Percentiles rank a stretch among this genome's conserved stretches.
These are phyloP conservation scores for Caenorhabditis afra DNA, from an alignment of 2,888 invertebrate genomes.

Conservation along the genomic window DNA sequence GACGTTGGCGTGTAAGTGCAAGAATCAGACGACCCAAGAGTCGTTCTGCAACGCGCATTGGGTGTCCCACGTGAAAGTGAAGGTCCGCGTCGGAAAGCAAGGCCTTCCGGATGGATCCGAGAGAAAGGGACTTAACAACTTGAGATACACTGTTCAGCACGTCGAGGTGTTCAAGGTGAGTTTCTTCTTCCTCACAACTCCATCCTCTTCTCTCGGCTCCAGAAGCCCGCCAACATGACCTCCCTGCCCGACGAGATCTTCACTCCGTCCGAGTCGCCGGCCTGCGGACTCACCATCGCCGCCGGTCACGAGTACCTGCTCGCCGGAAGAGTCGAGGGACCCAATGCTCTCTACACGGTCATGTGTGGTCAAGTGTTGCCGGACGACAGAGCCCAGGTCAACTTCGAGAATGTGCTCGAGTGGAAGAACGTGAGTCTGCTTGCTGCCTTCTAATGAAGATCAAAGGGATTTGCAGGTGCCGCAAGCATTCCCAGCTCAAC, in stretches of 20 bases:
- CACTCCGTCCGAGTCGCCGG: constrained; percentile 76
- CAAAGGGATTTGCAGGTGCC: constrained; percentile 34
- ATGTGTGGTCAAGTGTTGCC: constrained; percentile 66
- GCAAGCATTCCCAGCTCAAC: constrained; percentile 28
- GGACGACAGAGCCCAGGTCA: constrained; percentile 45
- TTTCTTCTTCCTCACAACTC: background rate
- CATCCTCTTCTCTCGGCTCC: constrained; percentile 4
- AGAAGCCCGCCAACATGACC: constrained; percentile 70
- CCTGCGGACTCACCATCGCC: constrained; percentile 76
- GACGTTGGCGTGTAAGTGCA: constrained; percentile 70
- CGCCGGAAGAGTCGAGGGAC: constrained; percentile 67
- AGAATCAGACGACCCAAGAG: constrained; percentile 67
- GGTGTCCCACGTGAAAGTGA: constrained; percentile 77
- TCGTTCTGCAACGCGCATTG: constrained; percentile 75
- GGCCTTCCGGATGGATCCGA: constrained; percentile 66
- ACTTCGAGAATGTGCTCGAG: constrained; percentile 72
- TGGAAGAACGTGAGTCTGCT: constrained; percentile 69
- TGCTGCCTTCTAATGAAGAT: background rate
- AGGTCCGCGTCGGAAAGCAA: constrained; percentile 70
- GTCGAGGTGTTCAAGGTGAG: constrained; percentile 73
- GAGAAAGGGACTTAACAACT: constrained; percentile 73
- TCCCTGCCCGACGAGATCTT: constrained; percentile 73
- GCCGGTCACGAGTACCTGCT: constrained; percentile 77
- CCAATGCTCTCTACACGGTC: constrained; percentile 59
- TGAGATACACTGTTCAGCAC: constrained; percentile 75